Evolutionary conservation across 1,140 invertebrate genomes (phyloP).

Genomic region (Drosophila virilis): DNA sequence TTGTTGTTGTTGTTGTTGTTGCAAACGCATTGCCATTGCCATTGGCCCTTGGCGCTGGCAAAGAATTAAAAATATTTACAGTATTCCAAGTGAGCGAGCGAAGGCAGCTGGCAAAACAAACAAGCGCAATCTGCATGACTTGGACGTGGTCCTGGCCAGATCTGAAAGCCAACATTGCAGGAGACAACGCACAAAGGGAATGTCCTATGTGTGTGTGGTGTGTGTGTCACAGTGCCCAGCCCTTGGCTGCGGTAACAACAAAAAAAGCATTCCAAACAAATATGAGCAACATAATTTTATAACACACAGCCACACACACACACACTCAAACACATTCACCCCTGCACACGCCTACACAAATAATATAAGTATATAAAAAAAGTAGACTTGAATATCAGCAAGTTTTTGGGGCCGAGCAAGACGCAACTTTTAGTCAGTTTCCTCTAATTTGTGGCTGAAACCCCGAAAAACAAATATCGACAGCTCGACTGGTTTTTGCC

Average conservation of each 20-base stretch:
- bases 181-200: constrained; percentile 67
- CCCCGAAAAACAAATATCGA: constrained; percentile 72
- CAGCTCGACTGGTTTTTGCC: constrained; percentile 44
- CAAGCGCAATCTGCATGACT: constrained; percentile 56
- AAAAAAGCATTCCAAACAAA: constrained; percentile 74
- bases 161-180: constrained; percentile 30
- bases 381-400: constrained; percentile 31
- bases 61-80: constrained; percentile 83
- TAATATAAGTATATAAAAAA: constrained; percentile 31
- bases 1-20: constrained; percentile 14
- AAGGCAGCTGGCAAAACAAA: constrained; percentile 22
- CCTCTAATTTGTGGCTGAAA: constrained; percentile 51
- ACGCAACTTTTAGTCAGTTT: constrained; percentile 62
- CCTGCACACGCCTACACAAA: constrained; percentile 13
- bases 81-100: constrained; percentile 63
- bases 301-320: background rate
- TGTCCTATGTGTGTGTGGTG: constrained; percentile 51
- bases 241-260: constrained; percentile 48
- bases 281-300: constrained; percentile 75
- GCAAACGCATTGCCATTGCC: constrained; percentile 63
- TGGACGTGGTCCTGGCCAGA: constrained; percentile 34
- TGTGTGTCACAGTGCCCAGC: constrained; percentile 31
- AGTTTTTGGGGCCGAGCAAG: constrained; percentile 9
- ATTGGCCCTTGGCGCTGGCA: constrained; percentile 73
- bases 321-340: no score